A percentile compares a stretch with the other conserved stretches of the same genome.
phyloP scores from a whole-genome alignment of 2,797 vertebrate species.

The Lepilemur ruficaudatus region DNA sequence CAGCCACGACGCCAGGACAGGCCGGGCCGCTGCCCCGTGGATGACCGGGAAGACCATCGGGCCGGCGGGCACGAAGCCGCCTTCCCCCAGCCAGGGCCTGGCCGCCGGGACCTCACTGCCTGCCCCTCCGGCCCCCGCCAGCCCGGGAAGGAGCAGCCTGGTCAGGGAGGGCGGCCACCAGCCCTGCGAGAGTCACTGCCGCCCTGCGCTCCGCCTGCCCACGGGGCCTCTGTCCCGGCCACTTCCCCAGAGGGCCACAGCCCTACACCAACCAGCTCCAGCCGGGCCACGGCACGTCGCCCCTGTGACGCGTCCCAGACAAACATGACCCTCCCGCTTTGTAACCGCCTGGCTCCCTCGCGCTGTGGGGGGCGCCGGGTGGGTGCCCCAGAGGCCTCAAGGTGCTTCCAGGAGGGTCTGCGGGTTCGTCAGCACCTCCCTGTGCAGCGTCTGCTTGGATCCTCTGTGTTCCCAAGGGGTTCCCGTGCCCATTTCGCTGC shows the following conservation, averaged over 20 bases:
- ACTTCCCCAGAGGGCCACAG: not conserved
- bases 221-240: not conserved
- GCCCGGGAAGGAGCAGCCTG: not conserved
- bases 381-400: not conserved
- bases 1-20: not conserved
- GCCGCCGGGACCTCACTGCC: accelerated
- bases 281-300: not conserved
- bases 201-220: not conserved
- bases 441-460: accelerated
- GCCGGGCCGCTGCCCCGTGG: no score
- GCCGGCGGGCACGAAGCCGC: not conserved
- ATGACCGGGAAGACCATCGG: not conserved
- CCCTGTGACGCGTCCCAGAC: not conserved
- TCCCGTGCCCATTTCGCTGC: not conserved
- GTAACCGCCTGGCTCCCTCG: not conserved
- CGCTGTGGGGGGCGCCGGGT: accelerated
- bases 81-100: accelerated
- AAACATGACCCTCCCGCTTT: not conserved
- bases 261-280: not conserved
- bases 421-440: not conserved
- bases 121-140: no score
- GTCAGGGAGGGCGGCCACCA: accelerated
- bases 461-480: accelerated
- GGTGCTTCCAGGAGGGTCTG: not conserved
- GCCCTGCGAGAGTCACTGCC: not conserved